A percentile compares a stretch with the other conserved stretches of the same genome.
These are phyloP conservation scores for Eubasilissa regina DNA, from an alignment of 1,140 invertebrate genomes.

Conservation along the genomic window DNA sequence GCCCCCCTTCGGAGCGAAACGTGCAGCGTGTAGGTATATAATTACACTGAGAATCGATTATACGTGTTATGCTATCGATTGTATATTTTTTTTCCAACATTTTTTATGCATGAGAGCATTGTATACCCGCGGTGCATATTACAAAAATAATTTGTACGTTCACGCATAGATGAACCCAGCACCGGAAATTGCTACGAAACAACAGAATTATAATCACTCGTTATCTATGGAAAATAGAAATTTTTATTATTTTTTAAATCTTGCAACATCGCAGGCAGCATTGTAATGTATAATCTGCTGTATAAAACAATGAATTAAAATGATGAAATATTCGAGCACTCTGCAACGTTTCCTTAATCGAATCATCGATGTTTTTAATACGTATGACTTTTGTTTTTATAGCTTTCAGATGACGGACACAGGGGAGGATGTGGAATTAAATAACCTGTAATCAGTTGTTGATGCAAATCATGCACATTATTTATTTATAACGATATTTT, in stretches of 20 bases:
- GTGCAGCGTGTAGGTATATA: background rate
- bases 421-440: background rate
- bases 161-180: background rate
- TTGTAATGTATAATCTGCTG: no score
- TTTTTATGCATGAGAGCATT: constrained; percentile 14
- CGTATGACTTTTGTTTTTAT: no score
- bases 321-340: no score
- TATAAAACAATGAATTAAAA: no score
- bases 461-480: constrained; percentile 18
- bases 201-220: constrained; percentile 1
- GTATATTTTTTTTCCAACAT: constrained; percentile 14
- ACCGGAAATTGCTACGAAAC: constrained; percentile 11
- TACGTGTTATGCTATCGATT: constrained; percentile 22
- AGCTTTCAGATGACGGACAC: background rate
- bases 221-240: background rate
- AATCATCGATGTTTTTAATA: no score
- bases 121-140: background rate
- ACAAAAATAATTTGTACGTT: background rate
- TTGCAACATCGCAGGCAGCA: no score
- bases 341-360: no score
- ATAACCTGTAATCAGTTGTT: constrained; percentile 3
- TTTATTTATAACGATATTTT: constrained; percentile 39
- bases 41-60: constrained; percentile 32
- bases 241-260: no score
- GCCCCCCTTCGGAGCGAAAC: constrained; percentile 17